A percentile compares a stretch with the other conserved stretches of the same genome.
Evolutionary conservation across 2,113 vertebrate species (phyloP).

Genomic region (Halichoerus grypus): DNA sequence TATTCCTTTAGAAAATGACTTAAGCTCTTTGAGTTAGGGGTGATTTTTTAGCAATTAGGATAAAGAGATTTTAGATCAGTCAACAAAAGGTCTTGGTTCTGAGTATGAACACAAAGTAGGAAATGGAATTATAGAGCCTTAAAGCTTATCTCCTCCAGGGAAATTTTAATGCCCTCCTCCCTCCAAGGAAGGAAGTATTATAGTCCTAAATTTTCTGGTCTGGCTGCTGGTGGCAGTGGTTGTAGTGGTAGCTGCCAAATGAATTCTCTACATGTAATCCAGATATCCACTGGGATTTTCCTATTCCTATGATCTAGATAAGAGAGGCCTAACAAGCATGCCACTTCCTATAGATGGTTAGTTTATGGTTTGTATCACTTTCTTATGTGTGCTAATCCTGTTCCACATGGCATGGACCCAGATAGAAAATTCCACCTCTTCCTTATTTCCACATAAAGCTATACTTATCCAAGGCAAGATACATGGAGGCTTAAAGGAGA

Average conservation of each 20-base stretch:
- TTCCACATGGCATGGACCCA: not conserved
- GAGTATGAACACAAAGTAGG: not conserved
- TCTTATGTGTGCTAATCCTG: not conserved
- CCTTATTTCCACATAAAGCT: constrained; percentile 26
- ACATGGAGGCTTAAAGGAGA: not conserved
- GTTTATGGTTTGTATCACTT: not conserved
- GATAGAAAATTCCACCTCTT: not conserved
- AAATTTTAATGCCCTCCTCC: not conserved
- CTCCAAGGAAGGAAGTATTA: not conserved
- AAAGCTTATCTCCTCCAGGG: not conserved
- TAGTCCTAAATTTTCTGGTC: not conserved
- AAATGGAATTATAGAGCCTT: not conserved
- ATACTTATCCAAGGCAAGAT: not conserved
- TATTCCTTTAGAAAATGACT: not conserved
- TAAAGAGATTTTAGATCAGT: not conserved
- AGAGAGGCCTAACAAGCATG: not conserved
- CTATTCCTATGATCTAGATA: not conserved
- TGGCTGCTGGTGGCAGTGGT: not conserved
- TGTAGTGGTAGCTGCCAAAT: not conserved
- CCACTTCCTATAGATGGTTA: not conserved
- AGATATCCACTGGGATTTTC: not conserved
- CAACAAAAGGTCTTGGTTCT: constrained; percentile 1
- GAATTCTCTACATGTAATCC: not conserved
- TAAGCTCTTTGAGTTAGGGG: not conserved
- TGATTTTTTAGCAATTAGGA: not conserved